Evolutionary conservation across 2,888 invertebrate species (phyloP).

Genomic region (Troilus luridus): DNA sequence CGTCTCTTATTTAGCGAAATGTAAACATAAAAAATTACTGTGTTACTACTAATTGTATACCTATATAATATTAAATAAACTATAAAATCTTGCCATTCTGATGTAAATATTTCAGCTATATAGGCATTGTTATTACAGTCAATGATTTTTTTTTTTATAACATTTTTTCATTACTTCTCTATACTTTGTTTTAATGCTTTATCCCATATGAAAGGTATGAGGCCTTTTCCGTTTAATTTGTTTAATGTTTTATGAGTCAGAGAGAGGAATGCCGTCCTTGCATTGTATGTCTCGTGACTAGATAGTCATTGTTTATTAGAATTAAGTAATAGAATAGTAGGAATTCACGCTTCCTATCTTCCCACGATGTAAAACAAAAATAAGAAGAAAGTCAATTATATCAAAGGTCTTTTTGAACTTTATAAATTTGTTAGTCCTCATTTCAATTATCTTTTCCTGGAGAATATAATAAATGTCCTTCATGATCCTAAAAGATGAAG

Average conservation of each 20-base stretch:
- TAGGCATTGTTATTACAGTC: background rate
- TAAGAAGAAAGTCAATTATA: too few species aligned
- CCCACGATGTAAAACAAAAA: background rate
- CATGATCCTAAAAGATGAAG: too few species aligned
- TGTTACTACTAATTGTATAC: too few species aligned
- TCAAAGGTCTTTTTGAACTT: too few species aligned
- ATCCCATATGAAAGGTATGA: background rate
- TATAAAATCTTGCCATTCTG: background rate
- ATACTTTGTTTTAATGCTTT: background rate
- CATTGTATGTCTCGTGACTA: background rate
- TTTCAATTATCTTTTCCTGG: too few species aligned
- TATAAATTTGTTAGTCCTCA: too few species aligned
- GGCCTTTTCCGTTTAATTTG: background rate
- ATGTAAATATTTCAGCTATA: background rate
- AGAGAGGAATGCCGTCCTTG: constrained; percentile 3
- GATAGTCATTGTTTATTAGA: background rate
- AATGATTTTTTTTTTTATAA: background rate
- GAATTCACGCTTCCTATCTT: background rate
- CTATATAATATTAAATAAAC: too few species aligned
- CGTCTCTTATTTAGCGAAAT: too few species aligned
- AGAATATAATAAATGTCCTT: too few species aligned
- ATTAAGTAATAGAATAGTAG: background rate
- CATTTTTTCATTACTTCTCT: background rate
- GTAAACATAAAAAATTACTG: too few species aligned
- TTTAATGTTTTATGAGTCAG: background rate